phyloP scores from a whole-genome alignment of 2,113 vertebrate species.

The Willisornis vidua region DNA sequence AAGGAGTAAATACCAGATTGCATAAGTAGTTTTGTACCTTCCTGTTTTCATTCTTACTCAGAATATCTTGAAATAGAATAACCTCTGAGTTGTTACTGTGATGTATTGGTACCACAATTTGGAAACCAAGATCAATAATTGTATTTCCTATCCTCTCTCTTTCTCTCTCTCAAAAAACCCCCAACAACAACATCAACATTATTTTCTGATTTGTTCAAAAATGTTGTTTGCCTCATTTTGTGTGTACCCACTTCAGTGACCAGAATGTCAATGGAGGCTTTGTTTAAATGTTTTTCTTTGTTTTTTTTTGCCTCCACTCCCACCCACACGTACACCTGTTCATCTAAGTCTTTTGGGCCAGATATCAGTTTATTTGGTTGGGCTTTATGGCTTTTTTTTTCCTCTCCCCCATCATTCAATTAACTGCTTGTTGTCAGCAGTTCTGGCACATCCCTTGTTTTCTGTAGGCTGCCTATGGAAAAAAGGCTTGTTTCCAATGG shows the following conservation, averaged over 20 bases:
- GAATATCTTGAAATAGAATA: neutral
- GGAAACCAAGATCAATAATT: neutral
- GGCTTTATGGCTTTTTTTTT: neutral
- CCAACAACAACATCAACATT: no score
- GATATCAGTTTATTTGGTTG: constrained; percentile 3
- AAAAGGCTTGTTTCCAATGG: neutral
- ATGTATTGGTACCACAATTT: neutral
- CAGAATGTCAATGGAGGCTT: constrained; percentile 11
- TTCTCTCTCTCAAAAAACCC: no score
- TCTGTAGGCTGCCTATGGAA: neutral
- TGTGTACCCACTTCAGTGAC: neutral
- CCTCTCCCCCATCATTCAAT: neutral
- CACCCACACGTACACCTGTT: constrained; percentile 53
- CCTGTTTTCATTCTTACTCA: neutral
- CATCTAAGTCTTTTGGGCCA: constrained; percentile 22
- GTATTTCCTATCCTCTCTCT: neutral
- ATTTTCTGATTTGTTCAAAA: neutral
- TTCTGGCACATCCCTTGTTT: neutral
- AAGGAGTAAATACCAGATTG: neutral
- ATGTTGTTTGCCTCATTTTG: neutral
- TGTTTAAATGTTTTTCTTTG: constrained; percentile 14
- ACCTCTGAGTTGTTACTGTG: neutral
- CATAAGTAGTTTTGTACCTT: neutral
- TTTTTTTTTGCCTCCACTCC: neutral
- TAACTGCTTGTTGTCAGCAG: constrained; percentile 28